Conservation (phyloP, 2,113 vertebrate genomes). For the Psephotus haematonotus region DNA sequence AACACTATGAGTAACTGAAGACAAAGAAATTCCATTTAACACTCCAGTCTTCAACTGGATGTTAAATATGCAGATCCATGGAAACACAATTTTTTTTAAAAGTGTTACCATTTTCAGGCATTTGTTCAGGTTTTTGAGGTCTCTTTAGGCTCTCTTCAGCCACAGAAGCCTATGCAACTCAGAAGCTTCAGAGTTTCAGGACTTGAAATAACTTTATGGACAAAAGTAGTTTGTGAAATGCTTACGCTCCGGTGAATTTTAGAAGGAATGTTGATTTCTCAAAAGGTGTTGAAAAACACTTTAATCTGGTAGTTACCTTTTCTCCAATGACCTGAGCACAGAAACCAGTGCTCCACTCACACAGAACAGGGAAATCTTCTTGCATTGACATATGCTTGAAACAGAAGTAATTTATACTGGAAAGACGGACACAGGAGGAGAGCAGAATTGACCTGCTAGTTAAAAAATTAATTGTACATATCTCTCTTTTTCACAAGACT, state of each 20-base stretch:
- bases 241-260: background rate
- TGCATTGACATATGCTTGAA: background rate
- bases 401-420: accelerated
- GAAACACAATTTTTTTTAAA: background rate
- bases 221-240: background rate
- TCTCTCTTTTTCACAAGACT: background rate
- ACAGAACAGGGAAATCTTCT: background rate
- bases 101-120: background rate
- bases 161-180: background rate
- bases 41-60: background rate
- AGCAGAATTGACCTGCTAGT: background rate
- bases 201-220: background rate
- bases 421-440: background rate
- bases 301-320: background rate
- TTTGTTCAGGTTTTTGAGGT: background rate
- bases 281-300: background rate
- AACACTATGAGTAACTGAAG: background rate
- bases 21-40: background rate
- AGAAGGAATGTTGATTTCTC: background rate
- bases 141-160: background rate
- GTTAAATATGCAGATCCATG: background rate
- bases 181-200: background rate
- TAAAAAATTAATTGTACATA: background rate
- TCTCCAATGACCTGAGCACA: background rate
- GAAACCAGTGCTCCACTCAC: accelerated